These are phyloP conservation scores for Corythornis vintsioides DNA, from an alignment of 2,113 vertebrate species.

Conservation along the genomic window DNA sequence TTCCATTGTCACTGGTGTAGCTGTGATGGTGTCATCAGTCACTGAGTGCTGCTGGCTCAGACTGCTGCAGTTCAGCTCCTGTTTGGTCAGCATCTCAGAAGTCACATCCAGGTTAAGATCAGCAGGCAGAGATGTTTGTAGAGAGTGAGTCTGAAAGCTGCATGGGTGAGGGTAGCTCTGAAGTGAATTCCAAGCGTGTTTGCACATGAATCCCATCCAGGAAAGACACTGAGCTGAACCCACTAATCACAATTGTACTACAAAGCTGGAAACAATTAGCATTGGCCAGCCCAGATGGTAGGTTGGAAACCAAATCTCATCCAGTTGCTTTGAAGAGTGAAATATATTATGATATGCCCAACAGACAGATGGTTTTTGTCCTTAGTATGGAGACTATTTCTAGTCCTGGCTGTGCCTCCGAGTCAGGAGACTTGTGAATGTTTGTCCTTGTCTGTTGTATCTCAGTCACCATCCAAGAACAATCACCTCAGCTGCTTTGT, in stretches of 20 bases:
- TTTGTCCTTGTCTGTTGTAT: not conserved
- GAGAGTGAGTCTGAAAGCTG: not conserved
- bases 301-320: not conserved
- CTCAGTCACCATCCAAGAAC: not conserved
- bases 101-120: not conserved
- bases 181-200: not conserved
- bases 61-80: not conserved
- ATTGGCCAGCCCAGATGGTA: not conserved
- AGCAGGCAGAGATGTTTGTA: not conserved
- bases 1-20: not conserved
- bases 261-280: not conserved
- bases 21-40: not conserved
- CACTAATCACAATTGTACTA: not conserved
- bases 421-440: not conserved
- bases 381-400: not conserved
- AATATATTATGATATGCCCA: not conserved
- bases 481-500: not conserved
- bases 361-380: not conserved
- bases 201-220: not conserved
- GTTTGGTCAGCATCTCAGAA: not conserved
- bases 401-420: not conserved
- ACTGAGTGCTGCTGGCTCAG: not conserved
- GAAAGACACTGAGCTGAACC: not conserved
- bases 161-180: rapidly evolving
- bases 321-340: not conserved